A percentile compares a stretch with the other conserved stretches of the same genome.
Evolutionary conservation across 1,140 invertebrate genomes (phyloP).

Genomic region (Conus betulinus): DNA sequence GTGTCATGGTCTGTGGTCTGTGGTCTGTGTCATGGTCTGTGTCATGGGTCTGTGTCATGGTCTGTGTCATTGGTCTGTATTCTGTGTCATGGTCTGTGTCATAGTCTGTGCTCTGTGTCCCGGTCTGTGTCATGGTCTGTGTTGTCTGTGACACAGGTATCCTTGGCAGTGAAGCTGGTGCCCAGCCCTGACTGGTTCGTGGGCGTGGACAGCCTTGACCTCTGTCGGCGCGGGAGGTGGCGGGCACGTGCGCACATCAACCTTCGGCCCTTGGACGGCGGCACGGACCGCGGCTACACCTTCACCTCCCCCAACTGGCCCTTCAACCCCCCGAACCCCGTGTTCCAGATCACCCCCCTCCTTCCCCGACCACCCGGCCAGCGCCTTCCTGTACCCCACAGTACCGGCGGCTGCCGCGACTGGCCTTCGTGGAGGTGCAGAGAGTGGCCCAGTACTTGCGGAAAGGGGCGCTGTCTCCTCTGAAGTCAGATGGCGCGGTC

Average conservation of each 20-base stretch:
- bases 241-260: slow-evolving; percentile 48
- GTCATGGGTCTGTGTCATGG: no score
- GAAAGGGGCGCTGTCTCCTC: neutral
- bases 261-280: slow-evolving; percentile 62
- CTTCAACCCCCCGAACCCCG: slow-evolving; percentile 50
- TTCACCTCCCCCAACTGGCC: slow-evolving; percentile 69
- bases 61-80: no score
- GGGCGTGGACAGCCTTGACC: slow-evolving; percentile 58
- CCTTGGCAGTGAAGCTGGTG: slow-evolving; percentile 64
- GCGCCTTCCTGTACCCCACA: slow-evolving; percentile 63
- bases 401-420: slow-evolving; percentile 39
- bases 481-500: neutral
- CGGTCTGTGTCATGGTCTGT: no score
- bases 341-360: slow-evolving; percentile 55
- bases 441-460: slow-evolving; percentile 24
- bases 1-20: no score
- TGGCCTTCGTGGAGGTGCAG: slow-evolving; percentile 32
- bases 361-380: slow-evolving; percentile 60
- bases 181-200: slow-evolving; percentile 72
- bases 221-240: slow-evolving; percentile 63
- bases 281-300: slow-evolving; percentile 65
- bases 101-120: no score
- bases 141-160: slow-evolving; percentile 47
- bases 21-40: no score
- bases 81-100: no score